These are phyloP conservation scores for Podarcis lilfordi DNA, from an alignment of 2,797 vertebrate species.

Conservation along the genomic window DNA sequence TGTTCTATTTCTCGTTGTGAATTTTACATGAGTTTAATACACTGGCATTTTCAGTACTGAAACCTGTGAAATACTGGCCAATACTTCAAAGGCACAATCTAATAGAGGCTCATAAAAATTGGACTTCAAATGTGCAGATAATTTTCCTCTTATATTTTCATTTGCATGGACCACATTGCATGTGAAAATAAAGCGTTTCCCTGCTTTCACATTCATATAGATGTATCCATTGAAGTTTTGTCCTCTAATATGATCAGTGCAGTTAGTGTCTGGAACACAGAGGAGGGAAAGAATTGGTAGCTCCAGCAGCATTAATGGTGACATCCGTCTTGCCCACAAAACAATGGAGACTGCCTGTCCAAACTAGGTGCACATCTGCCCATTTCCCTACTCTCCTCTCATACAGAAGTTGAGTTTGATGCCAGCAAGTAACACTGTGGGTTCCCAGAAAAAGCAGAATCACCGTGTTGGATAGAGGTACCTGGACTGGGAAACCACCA, in stretches of 20 bases:
- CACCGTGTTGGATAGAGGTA: too few relatives aligned
- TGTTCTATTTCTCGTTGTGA: conserved; percentile 4
- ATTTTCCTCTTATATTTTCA: background rate
- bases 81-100: background rate
- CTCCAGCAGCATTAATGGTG: background rate
- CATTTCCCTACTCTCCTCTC: background rate
- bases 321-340: background rate
- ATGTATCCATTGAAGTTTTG: background rate
- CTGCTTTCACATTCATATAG: background rate
- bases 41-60: conserved; percentile 11
- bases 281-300: background rate
- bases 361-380: background rate
- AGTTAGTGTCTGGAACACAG: background rate
- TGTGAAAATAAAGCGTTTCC: background rate
- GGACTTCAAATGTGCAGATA: background rate
- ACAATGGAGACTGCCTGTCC: background rate
- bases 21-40: conserved; percentile 13
- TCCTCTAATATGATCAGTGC: background rate
- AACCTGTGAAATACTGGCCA: background rate
- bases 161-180: background rate
- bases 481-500: too few relatives aligned
- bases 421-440: background rate
- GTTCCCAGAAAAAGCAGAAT: too few relatives aligned
- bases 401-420: background rate
- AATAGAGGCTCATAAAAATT: background rate